A percentile compares a stretch with the other conserved stretches of the same genome.
These are phyloP conservation scores for Galeruca laticollis DNA, from an alignment of 2,888 invertebrate species.

Conservation along the genomic window DNA sequence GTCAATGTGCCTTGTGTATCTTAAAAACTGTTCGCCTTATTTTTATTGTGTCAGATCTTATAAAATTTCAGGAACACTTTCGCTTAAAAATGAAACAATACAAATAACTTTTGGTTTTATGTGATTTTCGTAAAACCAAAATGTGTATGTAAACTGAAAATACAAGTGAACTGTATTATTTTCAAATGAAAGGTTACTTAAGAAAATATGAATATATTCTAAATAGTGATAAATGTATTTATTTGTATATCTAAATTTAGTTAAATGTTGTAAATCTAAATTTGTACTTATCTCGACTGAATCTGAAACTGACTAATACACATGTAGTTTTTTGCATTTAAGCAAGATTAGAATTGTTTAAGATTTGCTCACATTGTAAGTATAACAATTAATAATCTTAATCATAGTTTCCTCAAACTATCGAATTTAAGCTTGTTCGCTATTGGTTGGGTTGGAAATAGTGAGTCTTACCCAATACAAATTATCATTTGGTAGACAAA, in stretches of 20 bases:
- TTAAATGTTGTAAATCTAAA: slow-evolving; percentile 24
- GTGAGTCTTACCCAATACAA: neutral
- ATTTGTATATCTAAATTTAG: neutral
- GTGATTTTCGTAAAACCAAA: neutral
- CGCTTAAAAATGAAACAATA: neutral
- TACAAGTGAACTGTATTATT: neutral
- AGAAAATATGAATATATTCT: neutral
- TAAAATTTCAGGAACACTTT: slow-evolving; percentile 4
- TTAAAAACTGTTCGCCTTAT: slow-evolving; percentile 38
- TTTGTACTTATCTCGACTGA: slow-evolving; percentile 34
- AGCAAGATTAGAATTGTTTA: slow-evolving; percentile 9
- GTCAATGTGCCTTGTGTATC: slow-evolving; percentile 43
- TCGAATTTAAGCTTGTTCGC: neutral
- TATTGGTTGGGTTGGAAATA: neutral
- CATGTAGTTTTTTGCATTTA: slow-evolving; percentile 10
- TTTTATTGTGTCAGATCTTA: slow-evolving; percentile 7
- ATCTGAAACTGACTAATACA: slow-evolving; percentile 14
- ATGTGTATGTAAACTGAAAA: neutral
- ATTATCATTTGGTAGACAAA: no score
- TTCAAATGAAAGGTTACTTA: neutral
- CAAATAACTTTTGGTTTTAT: neutral
- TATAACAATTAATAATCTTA: neutral
- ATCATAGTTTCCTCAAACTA: neutral
- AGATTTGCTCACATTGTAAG: slow-evolving; percentile 1
- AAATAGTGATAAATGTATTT: neutral